These are phyloP conservation scores for Caenorhabditis sp. DNA, from an alignment of 2,888 invertebrate genomes.

Conservation along the genomic window DNA sequence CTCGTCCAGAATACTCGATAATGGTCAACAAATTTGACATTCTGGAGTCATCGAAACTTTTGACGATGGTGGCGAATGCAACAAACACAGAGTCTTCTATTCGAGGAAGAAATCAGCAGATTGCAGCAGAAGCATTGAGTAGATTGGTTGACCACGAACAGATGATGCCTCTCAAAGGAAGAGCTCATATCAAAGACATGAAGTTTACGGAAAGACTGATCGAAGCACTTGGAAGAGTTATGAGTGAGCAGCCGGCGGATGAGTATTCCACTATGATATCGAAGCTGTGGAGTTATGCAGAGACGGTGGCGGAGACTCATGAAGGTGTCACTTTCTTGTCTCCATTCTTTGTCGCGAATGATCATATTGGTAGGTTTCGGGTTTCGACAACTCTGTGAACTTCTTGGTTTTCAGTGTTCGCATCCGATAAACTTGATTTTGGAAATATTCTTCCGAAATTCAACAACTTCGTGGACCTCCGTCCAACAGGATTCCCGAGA, in stretches of 20 bases:
- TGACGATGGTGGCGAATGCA: slow-evolving; percentile 69
- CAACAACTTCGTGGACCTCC: slow-evolving; percentile 73
- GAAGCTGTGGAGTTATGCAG: slow-evolving; percentile 73
- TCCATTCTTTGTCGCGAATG: slow-evolving; percentile 68
- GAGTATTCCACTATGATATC: slow-evolving; percentile 71
- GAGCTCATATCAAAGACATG: slow-evolving; percentile 68
- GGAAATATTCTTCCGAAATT: slow-evolving; percentile 72
- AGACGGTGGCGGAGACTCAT: slow-evolving; percentile 68
- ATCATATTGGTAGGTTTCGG: slow-evolving; percentile 71
- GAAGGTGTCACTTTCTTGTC: slow-evolving; percentile 66
- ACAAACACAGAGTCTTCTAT: slow-evolving; percentile 69
- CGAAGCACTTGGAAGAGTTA: slow-evolving; percentile 64
- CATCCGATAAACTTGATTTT: slow-evolving; percentile 71
- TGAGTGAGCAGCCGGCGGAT: slow-evolving; percentile 66
- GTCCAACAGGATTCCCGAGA: slow-evolving; percentile 60
- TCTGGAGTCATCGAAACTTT: slow-evolving; percentile 65
- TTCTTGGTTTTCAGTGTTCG: slow-evolving; percentile 66
- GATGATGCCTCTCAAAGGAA: slow-evolving; percentile 31
- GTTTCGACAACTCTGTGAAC: background rate
- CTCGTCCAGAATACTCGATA: slow-evolving; percentile 71
- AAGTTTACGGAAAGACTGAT: slow-evolving; percentile 67
- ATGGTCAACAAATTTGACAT: slow-evolving; percentile 74
- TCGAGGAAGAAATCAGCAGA: slow-evolving; percentile 71
- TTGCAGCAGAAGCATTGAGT: slow-evolving; percentile 68
- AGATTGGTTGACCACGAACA: slow-evolving; percentile 69